These are phyloP conservation scores for Cromileptes altivelis DNA, from an alignment of 2,113 vertebrate species.

Conservation along the genomic window DNA sequence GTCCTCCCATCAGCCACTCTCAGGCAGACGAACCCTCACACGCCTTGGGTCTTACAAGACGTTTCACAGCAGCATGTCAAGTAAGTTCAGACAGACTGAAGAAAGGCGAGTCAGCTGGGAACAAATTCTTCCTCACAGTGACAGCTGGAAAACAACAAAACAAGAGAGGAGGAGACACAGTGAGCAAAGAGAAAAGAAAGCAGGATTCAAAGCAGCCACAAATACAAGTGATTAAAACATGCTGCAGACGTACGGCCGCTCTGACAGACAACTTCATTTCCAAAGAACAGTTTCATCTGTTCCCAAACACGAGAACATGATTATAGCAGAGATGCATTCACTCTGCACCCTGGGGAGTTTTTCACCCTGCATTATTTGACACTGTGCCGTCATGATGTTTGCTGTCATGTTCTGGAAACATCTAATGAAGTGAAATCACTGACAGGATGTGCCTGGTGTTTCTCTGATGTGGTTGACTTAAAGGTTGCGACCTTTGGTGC, in stretches of 20 bases:
- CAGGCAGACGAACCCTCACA: slow-evolving; percentile 17
- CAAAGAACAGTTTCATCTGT: neutral
- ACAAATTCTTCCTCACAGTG: neutral
- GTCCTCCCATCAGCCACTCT: slow-evolving; percentile 29
- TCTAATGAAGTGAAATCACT: neutral
- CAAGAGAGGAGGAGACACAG: too few relatives aligned
- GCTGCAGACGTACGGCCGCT: neutral
- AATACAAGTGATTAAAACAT: neutral
- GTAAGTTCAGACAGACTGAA: slow-evolving; percentile 16
- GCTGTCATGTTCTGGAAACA: neutral
- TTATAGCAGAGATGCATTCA: neutral
- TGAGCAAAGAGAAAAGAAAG: neutral
- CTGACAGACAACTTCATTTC: neutral
- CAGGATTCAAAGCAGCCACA: neutral
- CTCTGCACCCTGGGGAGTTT: neutral
- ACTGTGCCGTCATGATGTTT: neutral
- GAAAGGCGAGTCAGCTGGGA: slow-evolving; percentile 25
- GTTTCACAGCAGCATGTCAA: slow-evolving; percentile 38
- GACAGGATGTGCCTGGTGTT: slow-evolving; percentile 7
- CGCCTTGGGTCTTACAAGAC: neutral
- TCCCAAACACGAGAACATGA: neutral
- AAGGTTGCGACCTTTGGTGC: slow-evolving; percentile 9
- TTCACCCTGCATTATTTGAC: neutral
- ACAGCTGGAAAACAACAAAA: slow-evolving; percentile 18
- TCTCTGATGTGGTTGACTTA: neutral